Percentiles rank a stretch among this genome's conserved stretches.
Evolutionary conservation across 1,140 invertebrate genomes (phyloP).

Genomic region (Orchesella cincta): DNA sequence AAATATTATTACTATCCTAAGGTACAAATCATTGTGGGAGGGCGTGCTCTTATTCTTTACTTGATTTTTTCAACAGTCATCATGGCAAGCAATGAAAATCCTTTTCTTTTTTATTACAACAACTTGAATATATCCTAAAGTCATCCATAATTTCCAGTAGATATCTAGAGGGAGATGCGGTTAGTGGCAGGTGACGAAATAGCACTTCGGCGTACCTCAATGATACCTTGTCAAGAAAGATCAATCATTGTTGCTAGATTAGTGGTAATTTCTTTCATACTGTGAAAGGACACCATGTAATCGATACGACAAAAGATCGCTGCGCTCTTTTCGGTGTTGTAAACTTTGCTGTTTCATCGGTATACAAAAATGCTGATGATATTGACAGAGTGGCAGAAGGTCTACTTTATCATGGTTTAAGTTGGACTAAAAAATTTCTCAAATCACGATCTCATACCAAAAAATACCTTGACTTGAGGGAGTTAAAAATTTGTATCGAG

Average conservation of each 20-base stretch:
- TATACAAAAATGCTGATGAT: no score
- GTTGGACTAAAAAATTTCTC: no score
- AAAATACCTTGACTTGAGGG: no score
- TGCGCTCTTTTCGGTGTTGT: not conserved
- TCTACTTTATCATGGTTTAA: no score
- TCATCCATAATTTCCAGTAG: not conserved
- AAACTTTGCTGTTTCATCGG: no score
- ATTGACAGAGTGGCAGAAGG: no score
- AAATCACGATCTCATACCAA: no score
- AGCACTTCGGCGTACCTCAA: conserved; percentile 13
- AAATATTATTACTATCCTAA: conserved; percentile 26
- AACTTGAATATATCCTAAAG: conserved; percentile 3
- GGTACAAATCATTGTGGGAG: conserved; percentile 44
- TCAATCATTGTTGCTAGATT: conserved; percentile 26
- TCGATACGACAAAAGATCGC: conserved; percentile 9
- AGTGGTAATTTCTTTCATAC: conserved; percentile 20
- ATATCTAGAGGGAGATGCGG: not conserved
- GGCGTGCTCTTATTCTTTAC: conserved; percentile 44
- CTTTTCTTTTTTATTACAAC: conserved; percentile 8
- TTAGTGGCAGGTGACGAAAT: not conserved
- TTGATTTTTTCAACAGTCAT: conserved; percentile 32
- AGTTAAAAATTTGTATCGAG: no score
- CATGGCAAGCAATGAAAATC: conserved; percentile 14
- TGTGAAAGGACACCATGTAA: conserved; percentile 15
- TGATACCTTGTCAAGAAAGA: conserved; percentile 11